phyloP scores from a whole-genome alignment of 2,888 invertebrate genomes.

The Oscheius sp. region DNA sequence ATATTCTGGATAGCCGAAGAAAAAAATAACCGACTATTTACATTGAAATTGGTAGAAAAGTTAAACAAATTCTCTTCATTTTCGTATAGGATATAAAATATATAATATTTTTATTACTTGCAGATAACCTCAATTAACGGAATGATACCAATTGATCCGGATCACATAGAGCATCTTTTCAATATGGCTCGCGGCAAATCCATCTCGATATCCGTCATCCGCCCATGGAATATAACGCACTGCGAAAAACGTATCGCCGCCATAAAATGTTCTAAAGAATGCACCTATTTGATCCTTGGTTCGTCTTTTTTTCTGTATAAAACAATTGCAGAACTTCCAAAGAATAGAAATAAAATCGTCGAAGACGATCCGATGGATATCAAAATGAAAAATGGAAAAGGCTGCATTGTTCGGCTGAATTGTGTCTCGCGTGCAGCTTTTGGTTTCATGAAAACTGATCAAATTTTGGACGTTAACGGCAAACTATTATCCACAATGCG shows the following conservation, averaged over 20 bases:
- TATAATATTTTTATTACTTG: too few species aligned
- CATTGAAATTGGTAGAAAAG: too few species aligned
- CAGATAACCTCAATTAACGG: too few species aligned
- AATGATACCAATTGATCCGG: background rate
- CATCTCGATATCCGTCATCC: background rate
- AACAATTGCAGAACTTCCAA: background rate
- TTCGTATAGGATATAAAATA: too few species aligned
- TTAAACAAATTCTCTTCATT: too few species aligned
- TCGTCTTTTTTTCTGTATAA: background rate
- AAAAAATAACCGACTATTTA: too few species aligned
- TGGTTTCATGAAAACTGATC: background rate
- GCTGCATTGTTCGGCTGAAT: background rate
- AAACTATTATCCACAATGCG: background rate
- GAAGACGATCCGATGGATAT: too few species aligned
- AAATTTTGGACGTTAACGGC: background rate
- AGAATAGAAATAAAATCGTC: background rate
- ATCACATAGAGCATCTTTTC: background rate
- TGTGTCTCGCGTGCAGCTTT: background rate
- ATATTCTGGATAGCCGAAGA: too few species aligned
- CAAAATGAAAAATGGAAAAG: too few species aligned
- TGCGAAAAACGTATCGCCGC: background rate
- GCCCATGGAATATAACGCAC: background rate
- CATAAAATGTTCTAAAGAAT: background rate
- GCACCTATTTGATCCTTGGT: background rate
- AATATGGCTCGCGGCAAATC: background rate